Percentiles rank a stretch among this genome's conserved stretches.
phyloP scores from a whole-genome alignment of 2,113 vertebrate species.

The Gallinago undulata region DNA sequence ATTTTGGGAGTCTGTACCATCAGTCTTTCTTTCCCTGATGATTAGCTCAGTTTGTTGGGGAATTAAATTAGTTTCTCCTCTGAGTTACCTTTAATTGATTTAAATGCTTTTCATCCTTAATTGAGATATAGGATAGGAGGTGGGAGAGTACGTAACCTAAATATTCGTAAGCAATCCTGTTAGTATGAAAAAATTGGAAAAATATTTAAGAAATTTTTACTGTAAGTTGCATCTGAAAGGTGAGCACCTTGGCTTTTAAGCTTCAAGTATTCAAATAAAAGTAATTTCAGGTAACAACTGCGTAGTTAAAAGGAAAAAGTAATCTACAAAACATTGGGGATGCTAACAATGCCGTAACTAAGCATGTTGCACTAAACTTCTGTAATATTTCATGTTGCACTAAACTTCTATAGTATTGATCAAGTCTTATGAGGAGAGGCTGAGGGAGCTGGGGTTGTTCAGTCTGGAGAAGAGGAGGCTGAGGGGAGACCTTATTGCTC shows the following conservation, averaged over 20 bases:
- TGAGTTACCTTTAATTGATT: constrained; percentile 19
- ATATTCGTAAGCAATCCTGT: neutral
- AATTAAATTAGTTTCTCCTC: constrained; percentile 21
- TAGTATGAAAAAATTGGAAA: neutral
- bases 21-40: neutral
- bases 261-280: neutral
- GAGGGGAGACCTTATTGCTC: too few species aligned
- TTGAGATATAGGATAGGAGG: neutral
- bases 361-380: neutral
- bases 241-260: neutral
- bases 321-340: neutral
- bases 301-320: neutral
- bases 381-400: neutral
- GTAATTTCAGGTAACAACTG: neutral
- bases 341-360: neutral
- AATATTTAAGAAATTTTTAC: neutral
- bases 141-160: neutral
- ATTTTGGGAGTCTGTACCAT: neutral
- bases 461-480: too few species aligned
- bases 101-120: neutral
- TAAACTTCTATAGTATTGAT: too few species aligned
- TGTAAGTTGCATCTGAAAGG: neutral
- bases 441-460: too few species aligned
- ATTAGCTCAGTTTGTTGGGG: neutral
- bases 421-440: too few species aligned